Evolutionary conservation across 35 echinoderm and acorn worm genomes (phyloP).

Genomic region (Diadema setosum): DNA sequence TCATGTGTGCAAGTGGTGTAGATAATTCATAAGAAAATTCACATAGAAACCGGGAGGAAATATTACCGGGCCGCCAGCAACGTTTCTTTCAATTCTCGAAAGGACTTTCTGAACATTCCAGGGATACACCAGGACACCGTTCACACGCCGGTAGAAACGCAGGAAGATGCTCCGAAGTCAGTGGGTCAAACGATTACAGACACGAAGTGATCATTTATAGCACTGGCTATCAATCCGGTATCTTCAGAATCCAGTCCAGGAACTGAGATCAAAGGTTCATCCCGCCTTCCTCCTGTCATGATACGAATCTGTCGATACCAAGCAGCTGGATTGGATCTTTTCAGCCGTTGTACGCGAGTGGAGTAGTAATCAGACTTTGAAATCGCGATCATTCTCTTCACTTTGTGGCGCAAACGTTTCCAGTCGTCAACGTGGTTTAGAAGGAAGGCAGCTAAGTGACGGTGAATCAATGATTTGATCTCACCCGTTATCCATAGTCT

Average conservation of each 20-base stretch:
- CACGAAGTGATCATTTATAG: background rate
- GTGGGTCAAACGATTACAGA: background rate
- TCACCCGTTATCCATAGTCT: slow-evolving; percentile 39
- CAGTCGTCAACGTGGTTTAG: background rate
- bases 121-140: background rate
- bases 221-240: background rate
- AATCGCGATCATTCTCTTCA: background rate
- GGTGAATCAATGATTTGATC: background rate
- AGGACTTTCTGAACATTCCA: slow-evolving; percentile 16
- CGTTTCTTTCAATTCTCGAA: background rate
- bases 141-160: slow-evolving; percentile 2
- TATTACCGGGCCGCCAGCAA: slow-evolving; percentile 4
- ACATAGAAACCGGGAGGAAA: no score
- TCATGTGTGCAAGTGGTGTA: no score
- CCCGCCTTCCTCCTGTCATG: background rate
- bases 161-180: background rate
- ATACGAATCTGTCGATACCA: slow-evolving; percentile 20
- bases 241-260: background rate
- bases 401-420: background rate
- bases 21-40: no score
- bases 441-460: slow-evolving; percentile 7
- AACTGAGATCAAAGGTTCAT: background rate
- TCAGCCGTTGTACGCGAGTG: slow-evolving; percentile 6
- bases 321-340: slow-evolving; percentile 10
- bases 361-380: slow-evolving; percentile 10